Conservation (phyloP, 2,113 vertebrate species). For the Lophochroa leadbeateri region DNA sequence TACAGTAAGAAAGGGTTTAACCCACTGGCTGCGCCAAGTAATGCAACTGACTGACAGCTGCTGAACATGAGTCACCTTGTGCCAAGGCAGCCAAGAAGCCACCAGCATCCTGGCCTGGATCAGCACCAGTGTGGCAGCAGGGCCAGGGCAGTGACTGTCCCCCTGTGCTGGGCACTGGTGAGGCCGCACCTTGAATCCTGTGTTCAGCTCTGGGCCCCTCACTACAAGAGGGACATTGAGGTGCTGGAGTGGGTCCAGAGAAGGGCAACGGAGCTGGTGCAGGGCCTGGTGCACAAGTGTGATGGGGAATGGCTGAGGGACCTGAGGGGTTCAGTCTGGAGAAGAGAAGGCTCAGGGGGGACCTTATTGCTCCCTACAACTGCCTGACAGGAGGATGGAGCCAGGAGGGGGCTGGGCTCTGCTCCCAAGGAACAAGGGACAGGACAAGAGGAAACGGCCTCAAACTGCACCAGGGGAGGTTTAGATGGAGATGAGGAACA, state of each 20-base stretch:
- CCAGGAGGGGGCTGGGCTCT: too few relatives aligned
- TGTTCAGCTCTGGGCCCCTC: not conserved
- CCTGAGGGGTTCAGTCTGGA: too few relatives aligned
- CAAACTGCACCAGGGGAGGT: too few relatives aligned
- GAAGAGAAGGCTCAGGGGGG: too few relatives aligned
- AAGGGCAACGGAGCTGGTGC: not conserved
- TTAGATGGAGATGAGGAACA: too few relatives aligned
- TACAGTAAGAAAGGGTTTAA: not conserved
- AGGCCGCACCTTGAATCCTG: not conserved
- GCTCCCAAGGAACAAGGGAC: too few relatives aligned
- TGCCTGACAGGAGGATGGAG: too few relatives aligned
- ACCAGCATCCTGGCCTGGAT: not conserved
- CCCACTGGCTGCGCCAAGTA: not conserved
- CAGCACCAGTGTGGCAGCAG: not conserved
- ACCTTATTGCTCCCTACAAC: too few relatives aligned
- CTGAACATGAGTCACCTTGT: not conserved
- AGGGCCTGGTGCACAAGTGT: not conserved
- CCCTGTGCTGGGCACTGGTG: not conserved
- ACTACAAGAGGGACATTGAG: not conserved
- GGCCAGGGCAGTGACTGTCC: not conserved
- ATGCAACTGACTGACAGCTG: not conserved
- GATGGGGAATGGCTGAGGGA: not conserved
- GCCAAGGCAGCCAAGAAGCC: not conserved
- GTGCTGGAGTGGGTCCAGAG: too few relatives aligned
- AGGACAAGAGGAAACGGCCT: too few relatives aligned